Evolutionary conservation across 2,888 invertebrate species (phyloP).

Genomic region (Spisula subtruncata): DNA sequence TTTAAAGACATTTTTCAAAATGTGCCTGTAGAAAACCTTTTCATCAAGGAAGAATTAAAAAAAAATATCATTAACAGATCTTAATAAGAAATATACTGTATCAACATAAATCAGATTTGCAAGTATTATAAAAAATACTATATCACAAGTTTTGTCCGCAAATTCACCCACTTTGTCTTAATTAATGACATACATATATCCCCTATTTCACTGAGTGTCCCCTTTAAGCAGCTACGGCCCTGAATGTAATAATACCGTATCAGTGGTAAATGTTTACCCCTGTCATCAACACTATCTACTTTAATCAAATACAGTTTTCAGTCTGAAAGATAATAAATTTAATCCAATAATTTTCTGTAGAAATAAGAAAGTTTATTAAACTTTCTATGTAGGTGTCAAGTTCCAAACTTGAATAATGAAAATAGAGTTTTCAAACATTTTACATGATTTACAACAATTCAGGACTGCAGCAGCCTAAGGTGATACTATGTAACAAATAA

Average conservation of each 20-base stretch:
- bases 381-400: too few species aligned
- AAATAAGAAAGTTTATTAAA: neutral
- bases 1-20: too few species aligned
- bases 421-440: constrained; percentile 4
- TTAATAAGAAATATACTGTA: too few species aligned
- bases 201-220: neutral
- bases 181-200: constrained; percentile 10
- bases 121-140: too few species aligned
- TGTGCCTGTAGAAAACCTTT: too few species aligned
- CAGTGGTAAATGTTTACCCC: constrained; percentile 22
- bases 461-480: constrained; percentile 1
- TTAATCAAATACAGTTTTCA: constrained; percentile 21
- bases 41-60: too few species aligned
- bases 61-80: too few species aligned
- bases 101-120: too few species aligned
- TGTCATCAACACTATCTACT: neutral
- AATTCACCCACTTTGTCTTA: too few species aligned
- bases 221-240: constrained; percentile 7
- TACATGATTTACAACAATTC: neutral
- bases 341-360: constrained; percentile 26
- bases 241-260: constrained; percentile 1
- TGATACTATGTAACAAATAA: neutral
- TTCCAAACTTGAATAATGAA: neutral
- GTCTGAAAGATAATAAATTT: constrained; percentile 36
- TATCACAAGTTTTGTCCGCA: too few species aligned